Conservation (phyloP, 2,888 invertebrate species). For the Cynaeus angustus region DNA sequence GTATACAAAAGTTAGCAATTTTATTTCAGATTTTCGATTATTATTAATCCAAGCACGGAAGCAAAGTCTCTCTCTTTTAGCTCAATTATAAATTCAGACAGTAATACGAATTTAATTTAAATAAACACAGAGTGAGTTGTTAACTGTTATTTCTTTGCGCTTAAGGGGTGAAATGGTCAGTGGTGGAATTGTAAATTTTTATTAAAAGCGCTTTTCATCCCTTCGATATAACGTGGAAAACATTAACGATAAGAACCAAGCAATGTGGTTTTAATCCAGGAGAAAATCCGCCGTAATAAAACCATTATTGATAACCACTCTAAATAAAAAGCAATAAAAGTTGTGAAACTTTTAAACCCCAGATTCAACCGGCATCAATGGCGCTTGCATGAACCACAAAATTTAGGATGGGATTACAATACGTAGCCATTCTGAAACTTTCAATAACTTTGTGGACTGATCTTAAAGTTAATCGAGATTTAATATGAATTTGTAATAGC, state of each 20-base stretch:
- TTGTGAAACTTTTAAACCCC: slow-evolving; percentile 36
- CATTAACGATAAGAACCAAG: slow-evolving; percentile 36
- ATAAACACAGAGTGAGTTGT: not conserved
- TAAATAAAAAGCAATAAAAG: slow-evolving; percentile 47
- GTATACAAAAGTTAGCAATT: not conserved
- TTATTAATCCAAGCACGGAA: not conserved
- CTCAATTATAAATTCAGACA: not conserved
- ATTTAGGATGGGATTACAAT: slow-evolving; percentile 14
- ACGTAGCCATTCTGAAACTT: slow-evolving; percentile 21
- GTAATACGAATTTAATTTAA: slow-evolving; percentile 5
- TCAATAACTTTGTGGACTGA: slow-evolving; percentile 29
- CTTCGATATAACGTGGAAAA: slow-evolving; percentile 20
- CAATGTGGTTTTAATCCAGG: slow-evolving; percentile 26
- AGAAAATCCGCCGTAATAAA: slow-evolving; percentile 45
- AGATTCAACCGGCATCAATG: slow-evolving; percentile 8
- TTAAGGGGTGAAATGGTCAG: not conserved
- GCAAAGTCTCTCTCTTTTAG: not conserved
- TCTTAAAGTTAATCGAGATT: slow-evolving; percentile 54
- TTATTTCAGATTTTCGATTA: not conserved
- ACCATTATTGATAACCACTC: slow-evolving; percentile 48
- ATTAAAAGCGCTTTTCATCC: slow-evolving; percentile 19
- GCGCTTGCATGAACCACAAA: slow-evolving; percentile 20
- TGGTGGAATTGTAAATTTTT: slow-evolving; percentile 7
- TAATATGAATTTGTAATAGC: slow-evolving; percentile 51
- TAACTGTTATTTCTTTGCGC: not conserved